These are phyloP conservation scores for Sprattus sprattus DNA, from an alignment of 2,113 vertebrate species.

Conservation along the genomic window DNA sequence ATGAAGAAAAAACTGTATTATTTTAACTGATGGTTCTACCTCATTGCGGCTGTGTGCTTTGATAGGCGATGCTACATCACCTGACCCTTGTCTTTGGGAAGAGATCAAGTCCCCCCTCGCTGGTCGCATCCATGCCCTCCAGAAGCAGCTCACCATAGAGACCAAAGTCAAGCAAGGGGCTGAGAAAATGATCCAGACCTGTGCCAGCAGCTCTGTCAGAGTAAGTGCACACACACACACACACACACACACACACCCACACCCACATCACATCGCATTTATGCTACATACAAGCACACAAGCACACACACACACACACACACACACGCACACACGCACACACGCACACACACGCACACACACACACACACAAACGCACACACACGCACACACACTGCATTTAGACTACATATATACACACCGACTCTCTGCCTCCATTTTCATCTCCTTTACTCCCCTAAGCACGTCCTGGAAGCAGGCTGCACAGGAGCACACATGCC, in stretches of 20 bases:
- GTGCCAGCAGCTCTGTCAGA: conserved; percentile 78
- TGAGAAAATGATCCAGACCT: conserved; percentile 92
- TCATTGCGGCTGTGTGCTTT: not conserved
- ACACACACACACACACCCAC: not conserved
- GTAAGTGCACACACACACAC: conserved; percentile 58
- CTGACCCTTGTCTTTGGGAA: conserved; percentile 72
- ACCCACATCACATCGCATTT: not conserved
- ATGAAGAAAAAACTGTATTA: not conserved
- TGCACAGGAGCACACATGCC: not conserved
- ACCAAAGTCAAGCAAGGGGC: conserved; percentile 95
- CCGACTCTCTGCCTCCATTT: not conserved
- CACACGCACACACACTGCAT: not conserved
- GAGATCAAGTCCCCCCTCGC: conserved; percentile 71
- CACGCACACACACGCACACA: no score
- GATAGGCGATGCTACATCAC: conserved; percentile 60
- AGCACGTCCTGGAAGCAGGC: not conserved
- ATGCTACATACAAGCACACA: not conserved
- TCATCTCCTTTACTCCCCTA: not conserved
- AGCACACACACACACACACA: not conserved
- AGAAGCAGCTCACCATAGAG: conserved; percentile 90
- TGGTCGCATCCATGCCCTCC: conserved; percentile 78
- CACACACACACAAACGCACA: not conserved
- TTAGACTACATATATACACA: not conserved
- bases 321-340: not conserved
- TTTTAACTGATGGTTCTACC: not conserved